phyloP scores from a whole-genome alignment of 2,797 vertebrate genomes.

The Schizopygopsis malacanthus region DNA sequence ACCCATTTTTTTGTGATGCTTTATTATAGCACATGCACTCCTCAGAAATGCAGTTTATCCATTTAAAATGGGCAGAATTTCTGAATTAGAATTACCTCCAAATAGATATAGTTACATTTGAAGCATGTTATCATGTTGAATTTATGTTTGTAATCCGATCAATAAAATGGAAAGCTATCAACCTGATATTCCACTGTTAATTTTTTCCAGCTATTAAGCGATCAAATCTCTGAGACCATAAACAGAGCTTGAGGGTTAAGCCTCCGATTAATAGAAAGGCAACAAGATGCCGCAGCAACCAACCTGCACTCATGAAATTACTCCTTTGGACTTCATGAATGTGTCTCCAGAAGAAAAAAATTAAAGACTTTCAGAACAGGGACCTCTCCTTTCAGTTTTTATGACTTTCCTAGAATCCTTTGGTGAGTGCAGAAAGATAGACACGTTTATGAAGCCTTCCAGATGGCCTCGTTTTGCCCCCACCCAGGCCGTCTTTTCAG shows the following conservation, averaged over 20 bases:
- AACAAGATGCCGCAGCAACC: slow-evolving; percentile 24
- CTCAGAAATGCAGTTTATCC: background rate
- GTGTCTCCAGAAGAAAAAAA: slow-evolving; percentile 72
- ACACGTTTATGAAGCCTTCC: slow-evolving; percentile 87
- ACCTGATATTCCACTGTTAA: background rate
- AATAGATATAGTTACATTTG: background rate
- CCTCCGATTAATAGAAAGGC: slow-evolving; percentile 17
- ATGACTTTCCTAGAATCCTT: slow-evolving; percentile 84
- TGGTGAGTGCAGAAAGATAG: slow-evolving; percentile 82
- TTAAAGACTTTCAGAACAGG: slow-evolving; percentile 66
- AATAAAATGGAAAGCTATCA: background rate
- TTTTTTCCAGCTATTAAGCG: background rate
- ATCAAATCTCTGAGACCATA: background rate
- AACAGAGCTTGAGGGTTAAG: background rate
- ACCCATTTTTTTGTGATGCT: background rate
- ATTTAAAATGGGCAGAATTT: background rate
- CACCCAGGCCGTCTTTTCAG: slow-evolving; percentile 77
- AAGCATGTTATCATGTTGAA: background rate
- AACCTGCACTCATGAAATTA: slow-evolving; percentile 29
- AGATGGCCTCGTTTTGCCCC: slow-evolving; percentile 81
- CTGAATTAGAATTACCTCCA: background rate
- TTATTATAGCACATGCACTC: background rate
- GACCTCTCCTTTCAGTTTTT: slow-evolving; percentile 83
- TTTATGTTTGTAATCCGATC: background rate
- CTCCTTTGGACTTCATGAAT: slow-evolving; percentile 63